Evolutionary conservation across 2,113 vertebrate genomes (phyloP).

Genomic region (Stictonetta naevosa): DNA sequence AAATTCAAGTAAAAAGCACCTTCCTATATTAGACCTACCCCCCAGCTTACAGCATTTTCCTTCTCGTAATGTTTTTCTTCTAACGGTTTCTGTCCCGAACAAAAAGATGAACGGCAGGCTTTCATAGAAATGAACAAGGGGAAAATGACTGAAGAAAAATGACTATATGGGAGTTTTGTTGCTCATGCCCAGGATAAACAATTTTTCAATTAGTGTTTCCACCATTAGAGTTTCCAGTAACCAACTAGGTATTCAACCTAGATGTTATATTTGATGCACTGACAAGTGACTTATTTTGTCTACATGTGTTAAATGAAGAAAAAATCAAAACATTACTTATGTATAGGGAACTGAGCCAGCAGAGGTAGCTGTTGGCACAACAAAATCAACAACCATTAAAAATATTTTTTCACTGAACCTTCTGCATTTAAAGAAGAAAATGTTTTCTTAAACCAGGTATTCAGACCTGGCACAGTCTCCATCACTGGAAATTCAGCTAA

Average conservation of each 20-base stretch:
- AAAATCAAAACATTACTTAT: background rate
- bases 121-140: background rate
- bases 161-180: background rate
- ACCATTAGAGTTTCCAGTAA: background rate
- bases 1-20: background rate
- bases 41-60: background rate
- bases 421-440: background rate
- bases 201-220: background rate
- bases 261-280: background rate
- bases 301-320: background rate
- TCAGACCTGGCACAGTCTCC: background rate
- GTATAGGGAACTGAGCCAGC: background rate
- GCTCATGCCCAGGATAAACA: background rate
- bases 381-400: background rate
- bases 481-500: background rate
- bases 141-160: background rate
- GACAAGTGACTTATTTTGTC: background rate
- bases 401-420: background rate
- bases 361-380: conserved; percentile 51
- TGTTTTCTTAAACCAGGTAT: background rate
- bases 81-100: background rate
- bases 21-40: background rate
- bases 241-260: background rate
- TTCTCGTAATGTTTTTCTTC: background rate
- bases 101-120: background rate